phyloP scores from a whole-genome alignment of 2,113 vertebrate species.

The Syngnathoides biaculeatus region DNA sequence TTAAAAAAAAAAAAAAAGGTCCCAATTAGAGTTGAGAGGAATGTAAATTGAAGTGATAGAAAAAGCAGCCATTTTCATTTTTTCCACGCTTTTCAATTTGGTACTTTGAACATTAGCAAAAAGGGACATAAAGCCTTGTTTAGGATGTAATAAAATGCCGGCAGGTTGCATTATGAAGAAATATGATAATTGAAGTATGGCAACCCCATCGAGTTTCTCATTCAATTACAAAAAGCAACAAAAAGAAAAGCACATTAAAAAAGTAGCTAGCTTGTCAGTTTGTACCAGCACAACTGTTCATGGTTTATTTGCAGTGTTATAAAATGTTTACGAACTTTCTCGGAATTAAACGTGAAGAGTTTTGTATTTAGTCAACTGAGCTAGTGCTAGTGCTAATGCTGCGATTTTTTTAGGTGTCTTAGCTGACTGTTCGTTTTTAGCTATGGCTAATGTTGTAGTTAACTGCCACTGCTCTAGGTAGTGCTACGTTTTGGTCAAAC shows the following conservation, averaged over 20 bases:
- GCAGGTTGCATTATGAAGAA: background rate
- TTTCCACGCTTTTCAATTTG: background rate
- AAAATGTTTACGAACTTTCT: background rate
- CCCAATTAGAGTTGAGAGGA: slow-evolving; percentile 2
- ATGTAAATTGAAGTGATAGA: background rate
- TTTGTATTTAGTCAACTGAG: background rate
- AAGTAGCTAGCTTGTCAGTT: background rate
- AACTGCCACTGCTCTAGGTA: too few relatives aligned
- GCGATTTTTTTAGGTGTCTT: background rate
- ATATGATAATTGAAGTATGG: background rate
- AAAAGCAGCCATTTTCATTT: background rate
- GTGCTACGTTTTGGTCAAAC: too few relatives aligned
- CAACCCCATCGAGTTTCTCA: background rate
- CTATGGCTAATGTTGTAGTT: background rate
- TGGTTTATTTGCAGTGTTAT: background rate
- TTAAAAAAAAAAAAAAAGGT: too few relatives aligned
- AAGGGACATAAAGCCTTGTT: background rate
- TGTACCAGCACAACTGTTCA: background rate
- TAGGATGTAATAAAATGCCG: background rate
- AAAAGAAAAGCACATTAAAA: slow-evolving; percentile 1
- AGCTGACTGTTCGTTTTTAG: background rate
- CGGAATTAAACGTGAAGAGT: background rate
- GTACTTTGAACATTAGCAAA: background rate
- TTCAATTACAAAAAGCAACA: background rate
- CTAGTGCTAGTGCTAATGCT: background rate